Conservation (phyloP, 35 echinoderm and acorn worm genomes). For the Heliocidaris erythrogramma region DNA sequence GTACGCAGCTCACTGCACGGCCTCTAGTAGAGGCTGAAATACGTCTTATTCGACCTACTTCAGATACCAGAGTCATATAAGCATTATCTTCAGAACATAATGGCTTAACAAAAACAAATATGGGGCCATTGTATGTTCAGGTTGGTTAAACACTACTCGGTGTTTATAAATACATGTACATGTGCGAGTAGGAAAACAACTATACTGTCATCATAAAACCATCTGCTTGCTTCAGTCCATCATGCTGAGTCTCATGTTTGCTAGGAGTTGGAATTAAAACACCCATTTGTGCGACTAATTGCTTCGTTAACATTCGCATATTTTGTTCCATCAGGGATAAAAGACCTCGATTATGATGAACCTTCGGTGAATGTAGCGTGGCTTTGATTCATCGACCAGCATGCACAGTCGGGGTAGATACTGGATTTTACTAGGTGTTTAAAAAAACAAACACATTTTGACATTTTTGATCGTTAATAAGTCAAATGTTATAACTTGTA, state of each 20-base stretch:
- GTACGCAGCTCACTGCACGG: too few relatives aligned
- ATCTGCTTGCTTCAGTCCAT: not conserved
- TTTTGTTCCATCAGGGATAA: too few relatives aligned
- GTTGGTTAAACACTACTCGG: not conserved
- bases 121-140: not conserved
- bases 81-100: not conserved
- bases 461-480: too few relatives aligned
- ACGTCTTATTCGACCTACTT: not conserved
- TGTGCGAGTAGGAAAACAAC: not conserved
- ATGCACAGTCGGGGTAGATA: too few relatives aligned
- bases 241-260: not conserved
- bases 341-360: too few relatives aligned
- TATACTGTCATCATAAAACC: constrained; percentile 7
- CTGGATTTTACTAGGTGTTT: too few relatives aligned
- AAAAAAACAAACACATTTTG: too few relatives aligned
- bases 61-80: not conserved
- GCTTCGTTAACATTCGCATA: not conserved
- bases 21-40: not conserved
- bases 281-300: constrained; percentile 31
- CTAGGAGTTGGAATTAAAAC: not conserved
- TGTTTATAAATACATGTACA: not conserved
- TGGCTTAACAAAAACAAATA: not conserved
- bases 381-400: too few relatives aligned
- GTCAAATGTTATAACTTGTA: too few relatives aligned
- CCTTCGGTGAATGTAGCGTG: too few relatives aligned